Percentiles rank a stretch among this genome's conserved stretches.
Evolutionary conservation across 2,888 invertebrate species (phyloP).

Genomic region (Bimastos eiseni): DNA sequence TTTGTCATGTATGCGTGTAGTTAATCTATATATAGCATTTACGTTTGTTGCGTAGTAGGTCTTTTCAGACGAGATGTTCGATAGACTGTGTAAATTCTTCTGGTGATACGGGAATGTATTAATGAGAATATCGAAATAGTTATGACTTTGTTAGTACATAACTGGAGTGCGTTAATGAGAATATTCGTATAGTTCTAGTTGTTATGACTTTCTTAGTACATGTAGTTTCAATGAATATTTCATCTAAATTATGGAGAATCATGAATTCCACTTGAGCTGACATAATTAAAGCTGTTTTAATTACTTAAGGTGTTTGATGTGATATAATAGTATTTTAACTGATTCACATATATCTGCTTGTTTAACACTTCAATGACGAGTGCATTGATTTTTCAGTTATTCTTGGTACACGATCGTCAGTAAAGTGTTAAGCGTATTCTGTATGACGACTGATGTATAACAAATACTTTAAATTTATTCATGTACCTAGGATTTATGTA

Average conservation of each 20-base stretch:
- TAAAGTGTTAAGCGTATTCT: background rate
- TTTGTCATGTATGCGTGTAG: background rate
- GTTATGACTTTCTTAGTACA: background rate
- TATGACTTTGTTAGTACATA: background rate
- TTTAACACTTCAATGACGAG: background rate
- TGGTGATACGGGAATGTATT: background rate
- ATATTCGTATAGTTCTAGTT: background rate
- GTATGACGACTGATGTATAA: background rate
- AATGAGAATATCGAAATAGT: background rate
- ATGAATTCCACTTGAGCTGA: too few relatives aligned
- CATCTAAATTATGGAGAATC: too few relatives aligned
- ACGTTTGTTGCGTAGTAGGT: background rate
- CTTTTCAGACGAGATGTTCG: background rate
- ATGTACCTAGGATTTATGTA: background rate
- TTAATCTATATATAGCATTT: background rate
- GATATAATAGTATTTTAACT: too few relatives aligned
- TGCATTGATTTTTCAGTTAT: too few relatives aligned
- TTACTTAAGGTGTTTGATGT: background rate
- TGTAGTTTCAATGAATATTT: background rate
- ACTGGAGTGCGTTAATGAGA: background rate
- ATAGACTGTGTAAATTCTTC: constrained; percentile 2
- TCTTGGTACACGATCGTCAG: too few relatives aligned
- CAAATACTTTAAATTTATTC: background rate
- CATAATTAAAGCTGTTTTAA: too few relatives aligned
- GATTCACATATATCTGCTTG: background rate